A percentile compares a stretch with the other conserved stretches of the same genome.
Conservation (phyloP, 2,888 invertebrate genomes). For the Campoplex capitator region DNA sequence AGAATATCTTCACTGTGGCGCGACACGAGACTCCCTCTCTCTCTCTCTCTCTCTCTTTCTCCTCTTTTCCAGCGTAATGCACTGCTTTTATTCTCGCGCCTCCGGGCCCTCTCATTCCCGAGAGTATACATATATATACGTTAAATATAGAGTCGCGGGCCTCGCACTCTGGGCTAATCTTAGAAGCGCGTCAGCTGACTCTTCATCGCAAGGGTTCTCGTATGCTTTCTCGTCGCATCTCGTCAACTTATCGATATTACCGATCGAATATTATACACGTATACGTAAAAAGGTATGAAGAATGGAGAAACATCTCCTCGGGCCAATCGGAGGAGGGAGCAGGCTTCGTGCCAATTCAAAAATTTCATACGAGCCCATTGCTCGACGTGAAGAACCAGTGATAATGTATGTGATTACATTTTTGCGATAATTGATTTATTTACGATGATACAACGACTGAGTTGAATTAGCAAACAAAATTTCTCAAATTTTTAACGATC, state of each 20-base stretch:
- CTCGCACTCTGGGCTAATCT: slow-evolving; percentile 74
- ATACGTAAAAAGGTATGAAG: slow-evolving; percentile 26
- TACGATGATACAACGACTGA: background rate
- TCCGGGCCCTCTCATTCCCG: slow-evolving; percentile 72
- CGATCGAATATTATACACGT: slow-evolving; percentile 59
- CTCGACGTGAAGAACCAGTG: slow-evolving; percentile 27
- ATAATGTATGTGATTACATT: slow-evolving; percentile 37
- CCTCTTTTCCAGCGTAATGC: slow-evolving; percentile 59
- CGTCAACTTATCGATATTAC: slow-evolving; percentile 63
- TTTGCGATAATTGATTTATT: background rate
- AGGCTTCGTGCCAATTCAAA: slow-evolving; percentile 8
- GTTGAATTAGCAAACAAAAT: background rate
- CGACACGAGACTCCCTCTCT: slow-evolving; percentile 49
- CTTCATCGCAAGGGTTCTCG: slow-evolving; percentile 47
- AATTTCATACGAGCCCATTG: slow-evolving; percentile 43
- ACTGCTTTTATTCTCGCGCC: slow-evolving; percentile 73
- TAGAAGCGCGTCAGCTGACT: slow-evolving; percentile 71
- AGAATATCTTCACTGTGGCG: slow-evolving; percentile 74
- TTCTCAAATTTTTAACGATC: background rate
- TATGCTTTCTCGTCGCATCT: slow-evolving; percentile 39
- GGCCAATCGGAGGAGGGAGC: slow-evolving; percentile 17
- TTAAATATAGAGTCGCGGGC: slow-evolving; percentile 75
- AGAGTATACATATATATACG: slow-evolving; percentile 59
- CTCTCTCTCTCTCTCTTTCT: slow-evolving; percentile 53
- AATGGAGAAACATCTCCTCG: slow-evolving; percentile 15